Conservation (phyloP, 2,888 invertebrate species). For the Sinodicranocentrus sp. region DNA sequence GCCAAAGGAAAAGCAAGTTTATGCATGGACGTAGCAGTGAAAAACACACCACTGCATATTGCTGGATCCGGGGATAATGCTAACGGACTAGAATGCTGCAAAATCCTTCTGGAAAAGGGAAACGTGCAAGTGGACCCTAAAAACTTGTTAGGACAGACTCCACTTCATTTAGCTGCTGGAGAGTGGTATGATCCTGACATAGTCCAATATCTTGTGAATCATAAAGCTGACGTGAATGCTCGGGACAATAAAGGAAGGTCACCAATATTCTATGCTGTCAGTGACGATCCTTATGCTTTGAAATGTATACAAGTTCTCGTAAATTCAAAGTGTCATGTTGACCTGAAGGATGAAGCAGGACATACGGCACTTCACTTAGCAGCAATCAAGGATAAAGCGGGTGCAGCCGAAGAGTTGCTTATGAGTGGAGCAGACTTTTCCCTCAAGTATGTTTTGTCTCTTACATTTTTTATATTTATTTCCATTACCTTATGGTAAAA, state of each 20-base stretch:
- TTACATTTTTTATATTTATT: conserved; percentile 12
- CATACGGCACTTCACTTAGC: conserved; percentile 91
- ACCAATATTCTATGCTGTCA: conserved; percentile 87
- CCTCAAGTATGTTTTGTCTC: conserved; percentile 35
- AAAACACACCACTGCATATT: conserved; percentile 89
- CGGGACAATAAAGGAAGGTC: conserved; percentile 87
- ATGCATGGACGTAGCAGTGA: conserved; percentile 18
- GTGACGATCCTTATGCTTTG: conserved; percentile 77
- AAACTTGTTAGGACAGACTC: conserved; percentile 85
- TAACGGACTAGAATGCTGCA: conserved; percentile 82
- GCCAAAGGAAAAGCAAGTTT: conserved; percentile 83
- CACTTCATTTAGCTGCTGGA: conserved; percentile 90
- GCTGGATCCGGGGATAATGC: conserved; percentile 92
- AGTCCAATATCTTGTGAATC: conserved; percentile 84
- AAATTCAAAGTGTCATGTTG: conserved; percentile 29
- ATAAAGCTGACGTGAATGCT: conserved; percentile 83
- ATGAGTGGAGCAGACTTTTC: conserved; percentile 90
- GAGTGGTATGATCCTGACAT: conserved; percentile 87
- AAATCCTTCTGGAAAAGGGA: conserved; percentile 85
- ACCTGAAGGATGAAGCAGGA: conserved; percentile 84
- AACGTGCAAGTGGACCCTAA: conserved; percentile 84
- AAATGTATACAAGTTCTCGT: background rate
- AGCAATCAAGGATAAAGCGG: conserved; percentile 89
- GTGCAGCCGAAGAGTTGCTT: conserved; percentile 86
- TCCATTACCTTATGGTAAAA: background rate